Evolutionary conservation across 2,113 vertebrate genomes (phyloP).

Genomic region (Lepus timidus): DNA sequence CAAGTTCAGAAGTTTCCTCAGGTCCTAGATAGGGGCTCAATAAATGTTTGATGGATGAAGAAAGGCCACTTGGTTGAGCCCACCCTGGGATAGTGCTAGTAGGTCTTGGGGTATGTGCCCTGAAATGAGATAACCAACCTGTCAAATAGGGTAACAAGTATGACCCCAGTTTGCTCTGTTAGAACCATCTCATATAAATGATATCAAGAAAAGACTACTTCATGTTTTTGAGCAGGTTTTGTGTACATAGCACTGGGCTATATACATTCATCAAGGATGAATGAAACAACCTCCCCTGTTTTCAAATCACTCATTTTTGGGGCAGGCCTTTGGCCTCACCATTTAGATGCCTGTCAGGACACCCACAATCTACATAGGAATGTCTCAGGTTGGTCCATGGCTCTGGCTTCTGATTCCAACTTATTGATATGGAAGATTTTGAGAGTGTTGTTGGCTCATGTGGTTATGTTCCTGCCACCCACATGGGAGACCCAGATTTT

Average conservation of each 20-base stretch:
- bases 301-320: not conserved
- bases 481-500: too few relatives aligned
- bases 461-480: too few relatives aligned
- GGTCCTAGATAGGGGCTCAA: not conserved
- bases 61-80: not conserved
- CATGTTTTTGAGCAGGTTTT: not conserved
- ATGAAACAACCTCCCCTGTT: not conserved
- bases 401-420: too few relatives aligned
- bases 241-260: not conserved
- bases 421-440: too few relatives aligned
- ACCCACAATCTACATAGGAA: too few relatives aligned
- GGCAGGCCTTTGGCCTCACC: too few relatives aligned
- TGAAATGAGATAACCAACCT: not conserved
- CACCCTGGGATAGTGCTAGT: not conserved
- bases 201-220: not conserved
- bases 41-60: not conserved
- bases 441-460: too few relatives aligned
- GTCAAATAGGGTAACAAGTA: not conserved
- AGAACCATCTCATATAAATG: not conserved
- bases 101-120: not conserved
- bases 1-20: not conserved
- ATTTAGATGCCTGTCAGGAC: too few relatives aligned
- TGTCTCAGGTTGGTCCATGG: too few relatives aligned
- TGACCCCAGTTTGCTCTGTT: not conserved
- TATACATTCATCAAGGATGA: not conserved